Percentiles rank a stretch among this genome's conserved stretches.
Evolutionary conservation across 2,888 invertebrate genomes (phyloP).

Genomic region (Bursaphelenchus okinawaensis): DNA sequence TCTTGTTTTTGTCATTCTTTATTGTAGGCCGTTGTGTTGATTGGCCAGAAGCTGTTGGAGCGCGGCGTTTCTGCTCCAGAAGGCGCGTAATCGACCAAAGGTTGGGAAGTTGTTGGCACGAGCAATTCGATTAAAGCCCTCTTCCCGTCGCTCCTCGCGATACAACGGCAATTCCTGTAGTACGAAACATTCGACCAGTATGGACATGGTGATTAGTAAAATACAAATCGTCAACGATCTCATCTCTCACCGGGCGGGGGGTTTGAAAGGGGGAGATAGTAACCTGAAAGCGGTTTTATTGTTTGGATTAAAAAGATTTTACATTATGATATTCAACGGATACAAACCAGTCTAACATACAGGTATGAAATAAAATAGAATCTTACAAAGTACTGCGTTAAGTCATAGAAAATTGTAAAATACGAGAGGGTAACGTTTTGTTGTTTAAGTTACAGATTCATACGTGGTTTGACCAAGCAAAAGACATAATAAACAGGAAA

Average conservation of each 20-base stretch:
- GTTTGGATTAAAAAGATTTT: too few relatives aligned
- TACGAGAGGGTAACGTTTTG: too few relatives aligned
- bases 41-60: slow-evolving; percentile 10
- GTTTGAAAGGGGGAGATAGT: not conserved
- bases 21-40: too few relatives aligned
- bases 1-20: too few relatives aligned
- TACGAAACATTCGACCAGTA: not conserved
- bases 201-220: not conserved
- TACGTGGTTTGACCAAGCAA: too few relatives aligned
- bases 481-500: too few relatives aligned
- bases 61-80: slow-evolving; percentile 5
- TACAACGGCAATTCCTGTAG: not conserved
- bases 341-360: too few relatives aligned
- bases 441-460: too few relatives aligned
- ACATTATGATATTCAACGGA: too few relatives aligned
- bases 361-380: too few relatives aligned
- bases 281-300: not conserved
- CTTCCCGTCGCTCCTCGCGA: not conserved
- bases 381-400: too few relatives aligned
- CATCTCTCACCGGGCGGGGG: not conserved
- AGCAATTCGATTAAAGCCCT: not conserved
- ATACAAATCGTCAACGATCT: not conserved
- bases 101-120: slow-evolving; percentile 8
- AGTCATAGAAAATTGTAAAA: too few relatives aligned
- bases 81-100: slow-evolving; percentile 8